Base-by-base conservation (phyloP, 2,888 invertebrate genomes). In the Pteria penguin region DNA sequence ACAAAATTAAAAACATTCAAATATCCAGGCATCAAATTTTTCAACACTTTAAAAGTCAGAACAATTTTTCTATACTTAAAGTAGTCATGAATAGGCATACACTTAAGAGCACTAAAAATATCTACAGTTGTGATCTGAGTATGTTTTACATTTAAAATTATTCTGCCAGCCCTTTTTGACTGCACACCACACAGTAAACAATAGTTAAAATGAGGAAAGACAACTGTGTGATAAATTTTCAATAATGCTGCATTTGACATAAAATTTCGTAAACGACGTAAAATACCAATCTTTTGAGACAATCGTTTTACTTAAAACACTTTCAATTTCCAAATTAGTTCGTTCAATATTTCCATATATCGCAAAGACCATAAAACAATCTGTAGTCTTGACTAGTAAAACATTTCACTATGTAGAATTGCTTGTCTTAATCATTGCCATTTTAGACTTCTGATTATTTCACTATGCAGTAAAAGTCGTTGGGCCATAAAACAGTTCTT, bases 201-300 rank as follows among this genome's bases (percentile, higher is more conserved):
- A 24, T 65, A 65, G 24, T 36, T 36, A 45, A 36, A 65, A 36
- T 65, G 65, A 24, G 65, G 45, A 65, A 65, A 65, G 18, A 65
- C 27, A 36, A 36, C 22, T 24, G 65, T 45, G 36, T 22, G 33
- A 3, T 22, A 65, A 36, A 65, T 45, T 65, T 65, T 36, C 1
- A 65, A 24, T 27, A 65, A 65, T 65, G 36, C 22, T 22, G 24
- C 24, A 1, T 5, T 33, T 3, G 65, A 65, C 65, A 65, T 65
- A 33, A 65, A 36, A 22, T 8, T 22, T 36, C 8, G 33, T 24
- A 45, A 36, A 26, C 45, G 4, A 61, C 27, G n/a, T n/a, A 61
- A 61, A 2, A 29, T 22, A 61, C 61, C 27, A 29, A 29, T 61
- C 31, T 61, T 29, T 4, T 36, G 45, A 36, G 45, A 36, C 45